Conservation (phyloP, 2,113 vertebrate species). For the Otus sunia region DNA sequence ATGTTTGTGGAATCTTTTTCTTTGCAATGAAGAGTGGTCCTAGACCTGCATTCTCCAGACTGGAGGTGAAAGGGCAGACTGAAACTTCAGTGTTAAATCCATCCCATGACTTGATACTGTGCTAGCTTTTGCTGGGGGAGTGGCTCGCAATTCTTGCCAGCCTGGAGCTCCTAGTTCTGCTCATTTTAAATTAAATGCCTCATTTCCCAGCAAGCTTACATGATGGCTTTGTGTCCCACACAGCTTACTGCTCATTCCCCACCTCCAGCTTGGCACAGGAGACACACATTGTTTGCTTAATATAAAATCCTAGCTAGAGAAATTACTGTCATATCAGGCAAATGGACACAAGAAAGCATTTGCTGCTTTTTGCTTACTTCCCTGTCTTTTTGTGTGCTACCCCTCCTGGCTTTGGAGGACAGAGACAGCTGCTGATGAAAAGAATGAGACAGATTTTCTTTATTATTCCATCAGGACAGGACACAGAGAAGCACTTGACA, state of each 20-base stretch:
- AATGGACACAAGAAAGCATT: background rate
- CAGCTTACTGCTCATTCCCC: background rate
- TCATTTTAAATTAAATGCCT: constrained; percentile 30
- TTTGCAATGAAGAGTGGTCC: background rate
- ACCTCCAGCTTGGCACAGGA: background rate
- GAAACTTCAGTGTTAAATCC: background rate
- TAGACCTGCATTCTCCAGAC: background rate
- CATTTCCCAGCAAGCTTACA: background rate
- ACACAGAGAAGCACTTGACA: constrained; percentile 25
- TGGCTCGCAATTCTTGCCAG: background rate
- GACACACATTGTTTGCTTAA: background rate
- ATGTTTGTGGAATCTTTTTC: background rate
- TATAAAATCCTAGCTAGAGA: background rate
- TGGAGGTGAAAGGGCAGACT: background rate
- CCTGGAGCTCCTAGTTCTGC: background rate
- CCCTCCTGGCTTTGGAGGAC: background rate
- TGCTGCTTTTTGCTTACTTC: background rate
- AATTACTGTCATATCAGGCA: constrained; percentile 3
- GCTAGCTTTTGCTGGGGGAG: background rate
- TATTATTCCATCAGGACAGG: constrained; percentile 27
- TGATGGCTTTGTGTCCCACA: background rate
- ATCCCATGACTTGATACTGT: background rate
- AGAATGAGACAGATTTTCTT: constrained; percentile 8
- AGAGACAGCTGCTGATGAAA: constrained; percentile 6
- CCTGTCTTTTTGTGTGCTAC: background rate